phyloP scores from a whole-genome alignment of 2,113 vertebrate genomes.

The Bambusicola thoracicus region DNA sequence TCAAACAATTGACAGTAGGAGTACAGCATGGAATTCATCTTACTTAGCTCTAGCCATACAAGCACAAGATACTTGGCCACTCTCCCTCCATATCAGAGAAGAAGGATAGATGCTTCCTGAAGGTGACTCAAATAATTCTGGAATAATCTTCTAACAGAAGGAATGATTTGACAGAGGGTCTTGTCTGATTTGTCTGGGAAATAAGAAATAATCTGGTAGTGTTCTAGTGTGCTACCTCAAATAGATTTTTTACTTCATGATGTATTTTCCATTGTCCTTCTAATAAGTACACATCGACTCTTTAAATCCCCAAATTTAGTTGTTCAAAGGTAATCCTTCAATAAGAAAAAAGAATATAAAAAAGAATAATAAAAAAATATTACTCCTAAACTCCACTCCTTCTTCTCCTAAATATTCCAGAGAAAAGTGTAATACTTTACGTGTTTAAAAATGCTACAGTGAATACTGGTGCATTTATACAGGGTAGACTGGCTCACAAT shows the following conservation, averaged over 20 bases:
- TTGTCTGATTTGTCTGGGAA: slow-evolving; percentile 16
- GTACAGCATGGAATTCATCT: not conserved
- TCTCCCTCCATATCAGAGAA: not conserved
- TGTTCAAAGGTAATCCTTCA: not conserved
- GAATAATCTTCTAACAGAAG: not conserved
- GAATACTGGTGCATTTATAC: not conserved
- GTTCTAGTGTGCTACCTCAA: slow-evolving; percentile 41
- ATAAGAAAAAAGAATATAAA: not conserved
- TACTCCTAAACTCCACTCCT: not conserved
- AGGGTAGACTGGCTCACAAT: not conserved
- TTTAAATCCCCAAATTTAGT: not conserved
- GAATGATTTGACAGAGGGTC: not conserved
- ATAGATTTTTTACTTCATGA: not conserved
- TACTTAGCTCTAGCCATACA: not conserved
- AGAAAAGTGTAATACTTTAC: not conserved
- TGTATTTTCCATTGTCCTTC: not conserved
- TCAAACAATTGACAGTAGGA: slow-evolving; percentile 29
- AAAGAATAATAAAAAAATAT: not conserved
- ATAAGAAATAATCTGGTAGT: slow-evolving; percentile 26
- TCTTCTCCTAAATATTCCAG: not conserved
- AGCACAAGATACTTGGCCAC: not conserved
- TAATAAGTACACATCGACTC: not conserved
- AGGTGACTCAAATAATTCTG: not conserved
- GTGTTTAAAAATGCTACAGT: not conserved
- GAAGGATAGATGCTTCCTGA: not conserved